Percentiles rank a stretch among this genome's conserved stretches.
These are phyloP conservation scores for Hipposideros armiger DNA, from an alignment of 2,113 vertebrate genomes.

Conservation along the genomic window DNA sequence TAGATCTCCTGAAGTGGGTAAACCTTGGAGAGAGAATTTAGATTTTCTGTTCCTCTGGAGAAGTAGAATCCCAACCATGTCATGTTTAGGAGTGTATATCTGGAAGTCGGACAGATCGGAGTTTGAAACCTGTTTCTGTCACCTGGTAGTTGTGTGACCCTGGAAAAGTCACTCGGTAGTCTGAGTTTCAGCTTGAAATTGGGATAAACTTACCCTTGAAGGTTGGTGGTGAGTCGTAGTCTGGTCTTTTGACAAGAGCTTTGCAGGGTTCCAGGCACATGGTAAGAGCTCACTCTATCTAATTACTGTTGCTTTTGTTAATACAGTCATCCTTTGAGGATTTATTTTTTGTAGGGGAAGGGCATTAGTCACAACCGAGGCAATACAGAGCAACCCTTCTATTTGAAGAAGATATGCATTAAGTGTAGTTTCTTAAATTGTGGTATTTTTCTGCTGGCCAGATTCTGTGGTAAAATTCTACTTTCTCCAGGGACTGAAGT, in stretches of 20 bases:
- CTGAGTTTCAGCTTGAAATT: background rate
- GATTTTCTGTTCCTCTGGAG: background rate
- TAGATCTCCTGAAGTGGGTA: background rate
- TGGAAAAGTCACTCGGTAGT: background rate
- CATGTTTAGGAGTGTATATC: background rate
- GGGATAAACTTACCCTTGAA: background rate
- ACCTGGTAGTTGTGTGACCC: background rate
- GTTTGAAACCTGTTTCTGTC: background rate
- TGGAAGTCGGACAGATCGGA: background rate
- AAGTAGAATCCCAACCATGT: background rate
- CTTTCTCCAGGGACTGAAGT: background rate
- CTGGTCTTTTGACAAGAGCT: background rate
- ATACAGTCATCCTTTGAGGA: background rate
- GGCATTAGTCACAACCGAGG: background rate
- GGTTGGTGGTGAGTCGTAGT: background rate
- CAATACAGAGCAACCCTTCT: background rate
- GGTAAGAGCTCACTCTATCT: background rate
- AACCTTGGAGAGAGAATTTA: background rate
- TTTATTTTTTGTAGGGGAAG: background rate
- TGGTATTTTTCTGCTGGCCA: slow-evolving; percentile 1
- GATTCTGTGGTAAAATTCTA: background rate
- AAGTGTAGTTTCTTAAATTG: slow-evolving; percentile 42
- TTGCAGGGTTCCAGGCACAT: background rate
- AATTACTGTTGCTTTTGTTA: background rate
- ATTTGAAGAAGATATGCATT: background rate